Percentiles rank a stretch among this genome's conserved stretches.
Evolutionary conservation across 2,113 vertebrate species (phyloP).

Genomic region (Myxocyprinus asiaticus): DNA sequence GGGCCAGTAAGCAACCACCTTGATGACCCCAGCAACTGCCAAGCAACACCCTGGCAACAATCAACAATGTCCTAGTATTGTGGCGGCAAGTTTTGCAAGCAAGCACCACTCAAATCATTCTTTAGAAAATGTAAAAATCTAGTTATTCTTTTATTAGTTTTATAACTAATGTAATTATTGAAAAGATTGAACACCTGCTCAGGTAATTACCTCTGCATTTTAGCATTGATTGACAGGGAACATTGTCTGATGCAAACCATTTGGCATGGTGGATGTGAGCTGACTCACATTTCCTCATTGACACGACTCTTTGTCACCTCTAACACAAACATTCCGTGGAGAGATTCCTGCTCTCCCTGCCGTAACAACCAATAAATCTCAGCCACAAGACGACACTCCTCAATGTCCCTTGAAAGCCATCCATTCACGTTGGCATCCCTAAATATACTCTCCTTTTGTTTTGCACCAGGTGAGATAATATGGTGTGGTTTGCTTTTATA

Average conservation of each 20-base stretch:
- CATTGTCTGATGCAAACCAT: neutral
- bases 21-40: too few relatives aligned
- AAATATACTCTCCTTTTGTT: conserved; percentile 22
- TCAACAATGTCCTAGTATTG: too few relatives aligned
- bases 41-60: too few relatives aligned
- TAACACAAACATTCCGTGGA: conserved; percentile 64
- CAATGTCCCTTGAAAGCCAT: conserved; percentile 5
- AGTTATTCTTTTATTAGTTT: too few relatives aligned
- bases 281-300: conserved; percentile 60
- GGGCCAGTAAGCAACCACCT: too few relatives aligned
- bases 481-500: neutral
- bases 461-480: neutral
- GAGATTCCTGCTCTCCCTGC: conserved; percentile 58
- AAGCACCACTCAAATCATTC: too few relatives aligned
- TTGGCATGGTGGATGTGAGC: conserved; percentile 44
- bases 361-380: conserved; percentile 63
- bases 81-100: too few relatives aligned
- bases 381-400: conserved; percentile 51
- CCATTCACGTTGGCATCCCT: neutral
- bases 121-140: too few relatives aligned
- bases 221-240: neutral
- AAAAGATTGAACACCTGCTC: too few relatives aligned
- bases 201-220: neutral
- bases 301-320: conserved; percentile 57
- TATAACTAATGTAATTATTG: too few relatives aligned